Conservation (phyloP, 2,113 vertebrate species). For the Pelusios castaneus region DNA sequence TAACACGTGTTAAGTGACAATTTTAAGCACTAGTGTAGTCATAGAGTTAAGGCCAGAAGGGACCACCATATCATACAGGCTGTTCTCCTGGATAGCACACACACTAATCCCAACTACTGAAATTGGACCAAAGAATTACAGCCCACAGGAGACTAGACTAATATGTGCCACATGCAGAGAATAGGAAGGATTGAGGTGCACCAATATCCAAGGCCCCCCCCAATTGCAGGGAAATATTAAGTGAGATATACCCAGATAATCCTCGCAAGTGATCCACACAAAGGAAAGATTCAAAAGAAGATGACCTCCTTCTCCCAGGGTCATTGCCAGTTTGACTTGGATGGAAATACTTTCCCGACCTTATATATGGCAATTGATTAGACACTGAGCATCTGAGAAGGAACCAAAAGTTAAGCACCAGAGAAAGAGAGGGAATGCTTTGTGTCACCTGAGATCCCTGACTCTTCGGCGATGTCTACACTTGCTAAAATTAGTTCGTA, state of each 20-base stretch:
- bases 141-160: neutral
- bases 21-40: neutral
- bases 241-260: neutral
- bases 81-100: neutral
- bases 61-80: no score
- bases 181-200: neutral
- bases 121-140: neutral
- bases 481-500: no score
- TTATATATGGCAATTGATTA: neutral
- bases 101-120: neutral
- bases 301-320: neutral
- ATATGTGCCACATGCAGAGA: neutral
- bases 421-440: neutral
- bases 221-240: neutral
- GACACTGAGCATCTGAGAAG: neutral
- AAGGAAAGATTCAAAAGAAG: neutral
- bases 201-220: neutral
- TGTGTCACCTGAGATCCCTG: neutral
- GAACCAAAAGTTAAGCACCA: neutral
- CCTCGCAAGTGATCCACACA: neutral
- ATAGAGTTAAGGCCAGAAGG: no score
- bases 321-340: neutral
- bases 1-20: neutral
- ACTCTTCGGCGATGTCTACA: no score
- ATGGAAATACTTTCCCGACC: neutral